Evolutionary conservation across 2,797 vertebrate genomes (phyloP), one percentile per base, ranked within the genome.

Genomic region (Urocyon cinereoargenteus): DNA sequence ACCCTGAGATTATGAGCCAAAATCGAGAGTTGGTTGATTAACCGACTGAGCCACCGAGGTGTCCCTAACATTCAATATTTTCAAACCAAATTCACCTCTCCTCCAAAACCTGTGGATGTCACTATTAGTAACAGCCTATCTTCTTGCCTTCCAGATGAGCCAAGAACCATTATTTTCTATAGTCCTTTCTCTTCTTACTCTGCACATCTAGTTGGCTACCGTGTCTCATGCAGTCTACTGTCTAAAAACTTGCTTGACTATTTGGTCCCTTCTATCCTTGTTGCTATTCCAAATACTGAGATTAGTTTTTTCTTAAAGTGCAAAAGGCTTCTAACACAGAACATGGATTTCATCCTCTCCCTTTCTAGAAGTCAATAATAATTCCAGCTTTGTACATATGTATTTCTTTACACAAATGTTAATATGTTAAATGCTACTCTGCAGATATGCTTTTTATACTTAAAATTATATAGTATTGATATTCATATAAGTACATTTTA

Each of bases 331-430:
- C 28, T 59, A 61, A 57, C 40, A 28, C 53, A 26, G 45, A 96
- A 72, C 53, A 19, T 34, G 6, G 26, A 62, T 86, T 75, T 91
- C 4, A 70, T 91, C 68, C 18, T 85, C 28, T 78, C 5, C 12
- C 36, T 26, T 83, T 81, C 13, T 57, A 34, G 36, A 53, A 70
- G 12, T 81, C 26, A 88, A 19, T 73, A 36, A 55, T 40, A 19
- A 40, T 89, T 94, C 8, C 26, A 75, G 9, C 75, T 93, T 93
- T 64, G 21, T 68, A 16, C 31, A 1, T 82, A 66, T 85, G 19
- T 24, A 73, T 66, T 77, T 95, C 45, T 85, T 81, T 73, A 81
- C 21, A 87, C 55, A 94, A 85, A 62, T 57, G n/a, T 73, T 73
- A 64, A 75, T 59, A n/a, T 68, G 19, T 87, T 92, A 5, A 3